phyloP scores from a whole-genome alignment of 2,113 vertebrate species.

The Ancistrus triradiatus region DNA sequence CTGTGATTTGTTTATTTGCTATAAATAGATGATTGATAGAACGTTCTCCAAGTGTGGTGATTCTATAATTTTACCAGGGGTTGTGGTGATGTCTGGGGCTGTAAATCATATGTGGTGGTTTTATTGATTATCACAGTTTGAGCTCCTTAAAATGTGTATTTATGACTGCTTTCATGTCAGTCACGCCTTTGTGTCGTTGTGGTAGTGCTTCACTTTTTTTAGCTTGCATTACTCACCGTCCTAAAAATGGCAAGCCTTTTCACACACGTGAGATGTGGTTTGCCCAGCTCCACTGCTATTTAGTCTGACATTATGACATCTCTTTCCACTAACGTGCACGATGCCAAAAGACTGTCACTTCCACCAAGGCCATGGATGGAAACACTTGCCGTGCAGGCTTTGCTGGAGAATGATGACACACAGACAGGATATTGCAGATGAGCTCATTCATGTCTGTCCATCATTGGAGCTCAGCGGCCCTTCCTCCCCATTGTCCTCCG shows the following conservation, averaged over 20 bases:
- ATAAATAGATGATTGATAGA: too few relatives aligned
- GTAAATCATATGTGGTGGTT: too few relatives aligned
- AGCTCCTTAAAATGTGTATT: too few relatives aligned
- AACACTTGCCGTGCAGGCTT: neutral
- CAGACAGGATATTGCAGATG: constrained; percentile 9
- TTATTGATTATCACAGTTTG: too few relatives aligned
- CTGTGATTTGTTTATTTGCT: too few relatives aligned
- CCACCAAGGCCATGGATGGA: neutral
- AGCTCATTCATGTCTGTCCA: constrained; percentile 15
- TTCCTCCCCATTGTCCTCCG: neutral
- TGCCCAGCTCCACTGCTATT: constrained; percentile 11
- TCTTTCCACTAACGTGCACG: neutral
- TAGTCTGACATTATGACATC: neutral
- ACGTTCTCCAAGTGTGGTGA: too few relatives aligned
- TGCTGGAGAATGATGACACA: constrained; percentile 5
- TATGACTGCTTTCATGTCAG: too few relatives aligned
- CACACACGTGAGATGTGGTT: constrained; percentile 2
- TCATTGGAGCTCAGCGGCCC: neutral
- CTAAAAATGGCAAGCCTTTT: neutral
- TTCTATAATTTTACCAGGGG: too few relatives aligned
- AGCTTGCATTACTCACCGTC: constrained; percentile 29
- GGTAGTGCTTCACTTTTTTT: constrained; percentile 19
- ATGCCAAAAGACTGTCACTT: neutral
- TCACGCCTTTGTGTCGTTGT: neutral
- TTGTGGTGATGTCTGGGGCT: too few relatives aligned